phyloP scores from a whole-genome alignment of 2,888 invertebrate genomes.

The Coelinius sp. region DNA sequence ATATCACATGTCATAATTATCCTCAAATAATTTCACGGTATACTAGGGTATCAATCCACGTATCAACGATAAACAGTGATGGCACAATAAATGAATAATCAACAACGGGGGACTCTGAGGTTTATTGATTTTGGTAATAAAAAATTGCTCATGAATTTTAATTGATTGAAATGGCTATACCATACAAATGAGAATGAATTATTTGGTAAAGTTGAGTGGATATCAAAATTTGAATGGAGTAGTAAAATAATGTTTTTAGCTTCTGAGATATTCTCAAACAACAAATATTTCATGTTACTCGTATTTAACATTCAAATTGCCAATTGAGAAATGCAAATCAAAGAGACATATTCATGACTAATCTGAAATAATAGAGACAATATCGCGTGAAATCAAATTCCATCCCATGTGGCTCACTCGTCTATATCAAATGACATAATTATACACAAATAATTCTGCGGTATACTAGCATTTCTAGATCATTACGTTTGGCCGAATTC shows the following conservation, averaged over 20 bases:
- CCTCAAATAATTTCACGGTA: constrained; percentile 21
- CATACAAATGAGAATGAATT: not conserved
- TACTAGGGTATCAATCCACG: not conserved
- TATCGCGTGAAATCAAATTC: constrained; percentile 16
- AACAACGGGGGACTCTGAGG: not conserved
- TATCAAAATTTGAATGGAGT: not conserved
- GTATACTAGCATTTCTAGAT: constrained; percentile 13
- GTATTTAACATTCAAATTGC: not conserved
- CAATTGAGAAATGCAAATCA: constrained; percentile 10
- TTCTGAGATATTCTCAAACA: too few species aligned
- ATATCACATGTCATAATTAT: constrained; percentile 28
- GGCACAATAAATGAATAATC: not conserved
- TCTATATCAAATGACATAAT: constrained; percentile 27
- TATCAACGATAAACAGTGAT: constrained; percentile 1
- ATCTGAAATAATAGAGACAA: constrained; percentile 13
- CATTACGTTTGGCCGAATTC: constrained; percentile 35
- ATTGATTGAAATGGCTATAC: constrained; percentile 3
- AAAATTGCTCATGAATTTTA: not conserved
- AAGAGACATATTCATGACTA: constrained; percentile 15
- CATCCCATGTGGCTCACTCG: not conserved
- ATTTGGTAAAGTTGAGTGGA: not conserved
- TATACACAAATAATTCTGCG: constrained; percentile 27
- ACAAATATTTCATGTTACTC: too few species aligned
- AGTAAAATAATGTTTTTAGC: too few species aligned
- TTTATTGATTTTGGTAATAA: not conserved